A percentile compares a stretch with the other conserved stretches of the same genome.
These are phyloP conservation scores for Scarus forsteni DNA, from an alignment of 2,797 vertebrate genomes.

Conservation along the genomic window DNA sequence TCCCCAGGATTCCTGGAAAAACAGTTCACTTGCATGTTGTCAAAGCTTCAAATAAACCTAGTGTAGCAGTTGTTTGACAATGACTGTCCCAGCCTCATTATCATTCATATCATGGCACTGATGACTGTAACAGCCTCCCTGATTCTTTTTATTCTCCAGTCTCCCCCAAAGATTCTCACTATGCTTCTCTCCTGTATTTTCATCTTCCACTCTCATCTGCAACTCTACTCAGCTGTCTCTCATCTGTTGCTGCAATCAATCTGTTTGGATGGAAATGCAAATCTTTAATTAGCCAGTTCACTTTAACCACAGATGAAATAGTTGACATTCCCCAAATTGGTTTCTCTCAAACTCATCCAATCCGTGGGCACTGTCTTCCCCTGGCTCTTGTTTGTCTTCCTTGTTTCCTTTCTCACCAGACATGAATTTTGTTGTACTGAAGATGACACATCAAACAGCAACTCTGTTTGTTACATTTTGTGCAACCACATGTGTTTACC, in stretches of 20 bases:
- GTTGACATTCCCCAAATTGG: constrained; percentile 35
- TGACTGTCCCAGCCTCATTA: constrained; percentile 21
- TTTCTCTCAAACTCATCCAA: constrained; percentile 15
- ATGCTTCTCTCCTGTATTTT: constrained; percentile 9
- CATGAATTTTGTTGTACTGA: constrained; percentile 6
- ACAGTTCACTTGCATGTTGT: neutral
- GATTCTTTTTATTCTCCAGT: neutral
- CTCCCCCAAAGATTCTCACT: constrained; percentile 6
- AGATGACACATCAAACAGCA: constrained; percentile 47
- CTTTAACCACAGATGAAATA: constrained; percentile 36
- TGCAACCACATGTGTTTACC: constrained; percentile 29
- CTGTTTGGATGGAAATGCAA: constrained; percentile 43
- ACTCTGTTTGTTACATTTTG: constrained; percentile 14
- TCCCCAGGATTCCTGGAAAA: neutral
- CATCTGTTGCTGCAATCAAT: constrained; percentile 18
- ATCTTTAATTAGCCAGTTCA: constrained; percentile 51
- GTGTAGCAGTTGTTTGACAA: neutral
- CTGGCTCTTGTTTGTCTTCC: constrained; percentile 2
- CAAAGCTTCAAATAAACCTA: constrained; percentile 17
- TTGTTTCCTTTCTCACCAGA: constrained; percentile 19
- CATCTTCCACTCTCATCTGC: constrained; percentile 6
- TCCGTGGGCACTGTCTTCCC: neutral
- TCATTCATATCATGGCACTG: constrained; percentile 36
- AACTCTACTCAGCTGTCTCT: neutral
- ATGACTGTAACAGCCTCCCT: constrained; percentile 21